A percentile compares a stretch with the other conserved stretches of the same genome.
Conservation (phyloP, 92 coral and sea anemone genomes). For the Micromussa lordhowensis region DNA sequence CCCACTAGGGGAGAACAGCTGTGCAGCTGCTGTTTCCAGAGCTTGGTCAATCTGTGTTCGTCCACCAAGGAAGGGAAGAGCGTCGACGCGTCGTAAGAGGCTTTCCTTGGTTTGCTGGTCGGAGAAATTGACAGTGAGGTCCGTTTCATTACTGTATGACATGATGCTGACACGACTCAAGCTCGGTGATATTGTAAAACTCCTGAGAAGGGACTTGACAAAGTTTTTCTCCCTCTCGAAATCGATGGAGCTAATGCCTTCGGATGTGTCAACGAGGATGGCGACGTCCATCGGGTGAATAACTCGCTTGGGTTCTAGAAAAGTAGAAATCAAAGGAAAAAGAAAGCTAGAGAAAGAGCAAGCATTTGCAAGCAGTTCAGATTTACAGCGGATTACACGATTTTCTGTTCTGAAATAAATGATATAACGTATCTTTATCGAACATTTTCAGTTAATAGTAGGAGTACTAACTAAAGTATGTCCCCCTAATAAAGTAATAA, state of each 20-base stretch:
- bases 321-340: not conserved
- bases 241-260: conserved; percentile 27
- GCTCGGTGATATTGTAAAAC: conserved; percentile 50
- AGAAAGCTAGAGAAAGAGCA: not conserved
- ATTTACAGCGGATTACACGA: too few species aligned
- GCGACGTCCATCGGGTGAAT: conserved; percentile 52
- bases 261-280: conserved; percentile 64
- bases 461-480: not conserved
- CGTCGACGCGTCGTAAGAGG: conserved; percentile 41
- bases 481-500: not conserved
- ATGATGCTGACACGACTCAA: conserved; percentile 59
- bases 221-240: conserved; percentile 54
- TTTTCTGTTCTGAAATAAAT: too few species aligned
- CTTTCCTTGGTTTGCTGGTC: conserved; percentile 39
- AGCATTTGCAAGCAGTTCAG: not conserved
- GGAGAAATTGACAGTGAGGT: conserved; percentile 49
- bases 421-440: too few species aligned
- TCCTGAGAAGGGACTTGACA: conserved; percentile 41
- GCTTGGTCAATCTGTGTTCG: conserved; percentile 37
- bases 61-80: conserved; percentile 57
- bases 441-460: not conserved
- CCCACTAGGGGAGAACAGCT: conserved; percentile 31
- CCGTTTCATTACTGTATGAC: conserved; percentile 52
- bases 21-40: conserved; percentile 12
- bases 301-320: conserved; percentile 30